These are phyloP conservation scores for Agelas oroides DNA, from an alignment of 37 sponge, comb jelly and placozoan species.

Conservation along the genomic window DNA sequence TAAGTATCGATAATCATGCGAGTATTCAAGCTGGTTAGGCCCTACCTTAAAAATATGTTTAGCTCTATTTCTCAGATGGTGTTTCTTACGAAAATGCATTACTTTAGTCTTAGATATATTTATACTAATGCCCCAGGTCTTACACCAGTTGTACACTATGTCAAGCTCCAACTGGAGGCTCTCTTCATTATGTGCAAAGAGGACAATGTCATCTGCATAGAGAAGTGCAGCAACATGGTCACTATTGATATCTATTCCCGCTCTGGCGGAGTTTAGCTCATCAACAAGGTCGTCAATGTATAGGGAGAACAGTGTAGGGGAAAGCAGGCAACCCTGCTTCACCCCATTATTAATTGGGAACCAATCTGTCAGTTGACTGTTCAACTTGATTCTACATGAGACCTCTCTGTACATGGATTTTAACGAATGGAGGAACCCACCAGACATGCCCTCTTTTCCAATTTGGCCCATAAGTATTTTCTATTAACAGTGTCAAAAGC, in stretches of 20 bases:
- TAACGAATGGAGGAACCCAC: background rate
- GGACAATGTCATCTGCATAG: conserved; percentile 14
- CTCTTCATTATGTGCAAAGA: background rate
- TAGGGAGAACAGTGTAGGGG: background rate
- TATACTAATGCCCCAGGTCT: conserved; percentile 17
- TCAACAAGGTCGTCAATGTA: background rate
- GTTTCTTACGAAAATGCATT: conserved; percentile 15
- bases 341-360: background rate
- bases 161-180: background rate
- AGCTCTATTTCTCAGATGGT: background rate
- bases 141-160: conserved; percentile 4
- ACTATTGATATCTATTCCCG: background rate
- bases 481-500: background rate
- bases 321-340: background rate
- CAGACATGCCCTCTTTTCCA: background rate
- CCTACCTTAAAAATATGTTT: background rate
- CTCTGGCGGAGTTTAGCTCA: background rate
- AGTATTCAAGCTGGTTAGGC: too few relatives aligned
- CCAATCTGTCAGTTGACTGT: background rate
- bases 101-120: background rate
- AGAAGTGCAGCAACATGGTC: background rate
- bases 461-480: background rate
- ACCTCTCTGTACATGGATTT: background rate
- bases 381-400: background rate
- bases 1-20: conserved; percentile 2